phyloP scores from a whole-genome alignment of 2,888 invertebrate species.

The Cephalotes varians region DNA sequence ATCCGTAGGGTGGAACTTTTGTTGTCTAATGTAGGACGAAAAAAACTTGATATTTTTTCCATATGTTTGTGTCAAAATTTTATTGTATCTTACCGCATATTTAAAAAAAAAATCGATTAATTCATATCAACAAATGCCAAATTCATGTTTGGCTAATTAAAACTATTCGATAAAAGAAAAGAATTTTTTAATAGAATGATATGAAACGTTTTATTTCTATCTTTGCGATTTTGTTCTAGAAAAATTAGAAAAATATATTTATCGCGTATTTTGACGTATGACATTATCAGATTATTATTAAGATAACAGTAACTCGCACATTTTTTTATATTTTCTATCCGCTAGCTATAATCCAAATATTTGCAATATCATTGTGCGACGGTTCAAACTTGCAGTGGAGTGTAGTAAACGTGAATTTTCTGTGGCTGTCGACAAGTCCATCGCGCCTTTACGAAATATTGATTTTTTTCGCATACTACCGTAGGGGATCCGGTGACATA shows the following conservation, averaged over 20 bases:
- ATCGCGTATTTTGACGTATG: background rate
- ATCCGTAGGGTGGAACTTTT: background rate
- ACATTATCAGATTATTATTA: too few species aligned
- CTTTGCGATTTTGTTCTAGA: background rate
- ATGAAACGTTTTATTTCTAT: background rate
- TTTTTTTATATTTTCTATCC: background rate
- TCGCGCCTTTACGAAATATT: constrained; percentile 65
- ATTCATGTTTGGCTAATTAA: background rate
- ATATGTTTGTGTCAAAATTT: background rate
- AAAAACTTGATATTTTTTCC: background rate
- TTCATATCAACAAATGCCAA: background rate
- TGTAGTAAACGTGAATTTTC: constrained; percentile 2
- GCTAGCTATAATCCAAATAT: background rate
- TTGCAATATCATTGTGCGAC: background rate
- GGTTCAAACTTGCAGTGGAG: background rate
- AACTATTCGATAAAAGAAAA: background rate
- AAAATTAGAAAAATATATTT: background rate
- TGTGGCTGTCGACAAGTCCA: background rate
- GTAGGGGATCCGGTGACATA: constrained; percentile 57
- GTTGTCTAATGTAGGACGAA: background rate
- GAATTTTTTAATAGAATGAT: background rate
- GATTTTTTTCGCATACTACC: constrained; percentile 65
- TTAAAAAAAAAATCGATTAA: background rate
- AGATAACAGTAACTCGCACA: background rate
- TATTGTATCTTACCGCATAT: background rate